Evolutionary conservation across 1,140 invertebrate species (phyloP).

Genomic region (Chelonus insularis): DNA sequence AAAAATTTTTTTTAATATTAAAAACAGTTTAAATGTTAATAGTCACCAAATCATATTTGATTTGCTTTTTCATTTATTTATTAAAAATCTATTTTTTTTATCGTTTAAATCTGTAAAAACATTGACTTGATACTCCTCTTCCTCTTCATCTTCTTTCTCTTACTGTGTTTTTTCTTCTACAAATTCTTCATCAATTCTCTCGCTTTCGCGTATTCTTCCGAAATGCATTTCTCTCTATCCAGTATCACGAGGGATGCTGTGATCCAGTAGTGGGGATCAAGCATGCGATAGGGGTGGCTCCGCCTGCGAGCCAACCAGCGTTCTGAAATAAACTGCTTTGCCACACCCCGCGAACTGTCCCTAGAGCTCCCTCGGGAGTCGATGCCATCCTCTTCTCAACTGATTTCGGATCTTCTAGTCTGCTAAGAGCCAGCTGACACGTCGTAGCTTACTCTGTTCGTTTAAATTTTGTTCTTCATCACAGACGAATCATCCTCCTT

Average conservation of each 20-base stretch:
- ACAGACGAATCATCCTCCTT: neutral
- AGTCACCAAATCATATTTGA: no score
- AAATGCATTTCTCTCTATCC: neutral
- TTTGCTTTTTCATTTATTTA: no score
- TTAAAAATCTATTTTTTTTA: neutral
- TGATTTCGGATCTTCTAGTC: conserved; percentile 56
- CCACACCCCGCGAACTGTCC: conserved; percentile 57
- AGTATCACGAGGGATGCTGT: conserved; percentile 42
- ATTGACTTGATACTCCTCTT: neutral
- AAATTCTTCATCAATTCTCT: neutral
- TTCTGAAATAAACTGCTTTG: conserved; percentile 47
- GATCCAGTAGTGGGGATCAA: conserved; percentile 24
- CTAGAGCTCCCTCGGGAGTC: conserved; percentile 47
- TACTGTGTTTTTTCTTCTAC: no score
- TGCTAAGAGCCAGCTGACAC: conserved; percentile 58
- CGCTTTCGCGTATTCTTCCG: neutral
- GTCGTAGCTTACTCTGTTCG: conserved; percentile 41
- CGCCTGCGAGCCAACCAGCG: conserved; percentile 59
- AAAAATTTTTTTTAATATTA: no score
- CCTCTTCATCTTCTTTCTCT: neutral
- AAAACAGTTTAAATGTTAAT: no score
- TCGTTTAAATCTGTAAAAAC: neutral
- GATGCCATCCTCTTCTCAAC: conserved; percentile 58
- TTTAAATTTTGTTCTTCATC: conserved; percentile 3
- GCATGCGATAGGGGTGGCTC: conserved; percentile 57